A percentile compares a stretch with the other conserved stretches of the same genome.
Evolutionary conservation across 2,797 vertebrate species (phyloP).

Genomic region (Leucoraja ocellata): DNA sequence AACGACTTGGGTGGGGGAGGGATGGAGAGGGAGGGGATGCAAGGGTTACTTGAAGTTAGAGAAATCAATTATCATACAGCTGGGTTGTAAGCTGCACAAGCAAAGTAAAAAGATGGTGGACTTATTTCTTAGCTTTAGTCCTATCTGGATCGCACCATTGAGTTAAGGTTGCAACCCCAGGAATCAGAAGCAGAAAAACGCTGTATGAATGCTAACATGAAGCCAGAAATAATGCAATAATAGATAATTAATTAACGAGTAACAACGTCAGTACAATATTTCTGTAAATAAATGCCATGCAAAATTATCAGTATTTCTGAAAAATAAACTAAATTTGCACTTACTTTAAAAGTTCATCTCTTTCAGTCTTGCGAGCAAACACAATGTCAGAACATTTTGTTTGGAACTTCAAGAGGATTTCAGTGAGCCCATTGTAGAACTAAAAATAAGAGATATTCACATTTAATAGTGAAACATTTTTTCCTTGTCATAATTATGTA

Average conservation of each 20-base stretch:
- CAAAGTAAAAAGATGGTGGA: neutral
- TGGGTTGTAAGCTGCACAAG: too few relatives aligned
- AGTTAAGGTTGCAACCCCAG: neutral
- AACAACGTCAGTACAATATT: neutral
- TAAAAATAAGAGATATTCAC: constrained; percentile 48
- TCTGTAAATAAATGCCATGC: neutral
- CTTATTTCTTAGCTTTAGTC: neutral
- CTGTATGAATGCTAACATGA: neutral
- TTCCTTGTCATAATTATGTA: neutral
- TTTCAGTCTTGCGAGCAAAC: constrained; percentile 93
- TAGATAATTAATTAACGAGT: neutral
- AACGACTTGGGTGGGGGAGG: too few relatives aligned
- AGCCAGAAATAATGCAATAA: neutral
- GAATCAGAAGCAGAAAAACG: neutral
- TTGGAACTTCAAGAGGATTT: constrained; percentile 92
- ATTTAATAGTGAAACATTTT: neutral
- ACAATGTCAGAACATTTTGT: constrained; percentile 98
- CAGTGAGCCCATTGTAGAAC: constrained; percentile 97
- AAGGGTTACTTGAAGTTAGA: too few relatives aligned
- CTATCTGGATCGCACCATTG: neutral
- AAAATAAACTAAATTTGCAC: constrained; percentile 44
- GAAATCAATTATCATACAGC: too few relatives aligned
- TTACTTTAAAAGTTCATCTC: constrained; percentile 95
- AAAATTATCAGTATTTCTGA: neutral
- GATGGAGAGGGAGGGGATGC: too few relatives aligned